These are phyloP conservation scores for Unio pictorum DNA, from an alignment of 2,888 invertebrate species.

Conservation along the genomic window DNA sequence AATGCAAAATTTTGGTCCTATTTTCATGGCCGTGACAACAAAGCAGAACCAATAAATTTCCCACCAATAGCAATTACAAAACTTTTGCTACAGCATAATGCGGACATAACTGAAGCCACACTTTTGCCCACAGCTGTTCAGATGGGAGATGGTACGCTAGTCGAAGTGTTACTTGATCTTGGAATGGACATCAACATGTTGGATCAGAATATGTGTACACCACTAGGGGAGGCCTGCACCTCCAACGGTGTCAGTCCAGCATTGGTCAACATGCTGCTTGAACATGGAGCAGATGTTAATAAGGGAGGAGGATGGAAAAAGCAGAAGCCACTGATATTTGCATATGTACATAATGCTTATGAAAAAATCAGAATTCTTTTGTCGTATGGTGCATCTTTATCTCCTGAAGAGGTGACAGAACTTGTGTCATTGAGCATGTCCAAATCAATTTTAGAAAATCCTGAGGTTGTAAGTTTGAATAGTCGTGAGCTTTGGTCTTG, in stretches of 20 bases:
- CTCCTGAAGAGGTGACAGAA: conserved; percentile 62
- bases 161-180: conserved; percentile 53
- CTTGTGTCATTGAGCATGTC: conserved; percentile 60
- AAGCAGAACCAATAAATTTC: conserved; percentile 40
- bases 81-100: conserved; percentile 52
- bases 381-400: conserved; percentile 61
- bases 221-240: conserved; percentile 60
- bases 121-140: conserved; percentile 60
- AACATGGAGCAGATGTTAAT: conserved; percentile 59
- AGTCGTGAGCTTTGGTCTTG: conserved; percentile 59
- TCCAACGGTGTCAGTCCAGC: conserved; percentile 45
- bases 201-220: conserved; percentile 61
- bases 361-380: conserved; percentile 60
- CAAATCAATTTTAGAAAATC: conserved; percentile 63
- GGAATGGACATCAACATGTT: conserved; percentile 65
- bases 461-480: conserved; percentile 57
- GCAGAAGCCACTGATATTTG: conserved; percentile 62
- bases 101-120: conserved; percentile 55
- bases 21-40: conserved; percentile 47
- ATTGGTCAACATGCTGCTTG: conserved; percentile 55
- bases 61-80: conserved; percentile 60
- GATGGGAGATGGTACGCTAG: conserved; percentile 48
- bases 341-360: conserved; percentile 64
- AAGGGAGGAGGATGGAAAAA: conserved; percentile 62
- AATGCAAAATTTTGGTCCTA: conserved; percentile 64